A percentile compares a stretch with the other conserved stretches of the same genome.
Conservation (phyloP, 2,888 invertebrate species). For the Terebella lapidaria region DNA sequence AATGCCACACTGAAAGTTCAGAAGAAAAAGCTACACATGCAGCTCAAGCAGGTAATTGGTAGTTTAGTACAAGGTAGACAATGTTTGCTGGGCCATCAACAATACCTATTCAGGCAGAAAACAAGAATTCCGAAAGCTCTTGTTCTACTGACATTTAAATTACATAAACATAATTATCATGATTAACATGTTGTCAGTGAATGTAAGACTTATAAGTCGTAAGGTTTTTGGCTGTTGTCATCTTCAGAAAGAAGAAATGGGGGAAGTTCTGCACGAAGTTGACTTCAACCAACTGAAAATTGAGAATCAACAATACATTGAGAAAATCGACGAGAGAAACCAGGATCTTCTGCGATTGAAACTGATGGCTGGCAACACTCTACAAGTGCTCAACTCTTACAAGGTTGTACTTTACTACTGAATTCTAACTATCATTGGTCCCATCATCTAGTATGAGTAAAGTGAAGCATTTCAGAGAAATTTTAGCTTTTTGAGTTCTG, state of each 20-base stretch:
- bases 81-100: too few relatives aligned
- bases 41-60: conserved; percentile 51
- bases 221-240: too few relatives aligned
- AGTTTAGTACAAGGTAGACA: too few relatives aligned
- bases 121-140: too few relatives aligned
- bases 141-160: too few relatives aligned
- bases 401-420: conserved; percentile 38
- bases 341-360: conserved; percentile 50
- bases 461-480: neutral
- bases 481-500: too few relatives aligned
- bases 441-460: neutral
- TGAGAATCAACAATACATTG: conserved; percentile 53
- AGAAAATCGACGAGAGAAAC: conserved; percentile 53
- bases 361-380: conserved; percentile 50
- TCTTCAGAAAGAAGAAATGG: conserved; percentile 54
- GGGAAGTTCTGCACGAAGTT: conserved; percentile 54
- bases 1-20: conserved; percentile 51
- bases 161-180: too few relatives aligned
- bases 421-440: neutral
- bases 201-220: too few relatives aligned
- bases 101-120: too few relatives aligned
- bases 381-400: conserved; percentile 48
- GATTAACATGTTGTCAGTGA: too few relatives aligned
- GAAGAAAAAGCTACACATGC: conserved; percentile 50
- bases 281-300: conserved; percentile 54